Base-by-base conservation (phyloP, 2,888 invertebrate species). In the Athetis lepigone region DNA sequence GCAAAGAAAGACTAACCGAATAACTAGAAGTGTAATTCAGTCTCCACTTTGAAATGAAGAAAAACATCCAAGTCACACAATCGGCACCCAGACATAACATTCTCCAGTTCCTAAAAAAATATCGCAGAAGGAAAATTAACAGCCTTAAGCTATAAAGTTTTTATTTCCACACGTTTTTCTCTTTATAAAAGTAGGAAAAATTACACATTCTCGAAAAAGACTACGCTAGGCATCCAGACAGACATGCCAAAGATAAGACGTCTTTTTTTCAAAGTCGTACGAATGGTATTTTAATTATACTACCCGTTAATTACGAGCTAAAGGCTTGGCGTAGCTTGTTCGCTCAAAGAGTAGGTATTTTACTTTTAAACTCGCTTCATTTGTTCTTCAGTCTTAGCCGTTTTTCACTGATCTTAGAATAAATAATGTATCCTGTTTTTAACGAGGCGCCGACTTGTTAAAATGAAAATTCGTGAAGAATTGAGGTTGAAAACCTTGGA, bases 201-300 rank as follows among this genome's bases (percentile, higher is more conserved):
- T 58, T 55, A 57, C 59, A 68, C 57, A 56, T 77, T 60, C 56
- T 7, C 27, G 36, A 36, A 37, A 36, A 50, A 75, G 49, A 46
- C 47, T 57, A 36, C 42, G 43, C 42, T 58, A 49, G 55, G 67
- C 56, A 61, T 65, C 43, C 50, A 62, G 73, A 76, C 71, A 69
- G 66, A 73, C 74, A 69, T 79, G 64, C 66, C 68, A 60, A 51
- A 70, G 75, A 79, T 79, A 68, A 78, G 70, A 70, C 71, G 45
- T 76, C 68, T 79, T 85, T 89, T n/a, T 89, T 89, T 89, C 89
- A 85, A 47, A 86, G 87, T 87, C 29, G 86, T 90, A 90, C 87
- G 88, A 89, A 91, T 89, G 91, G 91, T 90, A 92, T 93, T 94
- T 93, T 94, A 94, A 94, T 94, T 92, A 93, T 88, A 87, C 85